phyloP scores from a whole-genome alignment of 2,113 vertebrate species.

The Apodemus sylvaticus region DNA sequence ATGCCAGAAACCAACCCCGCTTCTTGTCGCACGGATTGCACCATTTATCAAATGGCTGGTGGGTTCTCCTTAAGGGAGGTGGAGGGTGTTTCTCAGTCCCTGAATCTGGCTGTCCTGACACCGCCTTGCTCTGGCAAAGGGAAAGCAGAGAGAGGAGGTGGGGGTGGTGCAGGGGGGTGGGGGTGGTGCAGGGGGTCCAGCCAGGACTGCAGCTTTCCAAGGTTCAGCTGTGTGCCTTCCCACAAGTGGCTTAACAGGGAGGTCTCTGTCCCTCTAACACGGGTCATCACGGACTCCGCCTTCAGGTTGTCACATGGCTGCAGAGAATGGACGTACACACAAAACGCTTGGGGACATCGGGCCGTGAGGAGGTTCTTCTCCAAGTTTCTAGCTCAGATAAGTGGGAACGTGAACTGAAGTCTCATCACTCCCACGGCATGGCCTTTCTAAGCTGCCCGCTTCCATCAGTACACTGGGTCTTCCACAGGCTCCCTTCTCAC shows the following conservation, averaged over 20 bases:
- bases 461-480: neutral
- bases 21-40: neutral
- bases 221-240: neutral
- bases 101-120: neutral
- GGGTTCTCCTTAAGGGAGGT: neutral
- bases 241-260: neutral
- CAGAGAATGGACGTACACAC: neutral
- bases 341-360: neutral
- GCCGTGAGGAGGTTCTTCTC: too few relatives aligned
- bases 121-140: neutral
- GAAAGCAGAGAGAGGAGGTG: neutral
- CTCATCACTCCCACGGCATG: neutral
- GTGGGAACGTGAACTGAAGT: neutral
- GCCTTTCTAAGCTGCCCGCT: neutral
- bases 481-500: neutral
- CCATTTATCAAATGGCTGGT: neutral
- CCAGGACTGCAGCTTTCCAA: neutral
- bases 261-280: neutral
- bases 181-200: neutral
- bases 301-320: neutral
- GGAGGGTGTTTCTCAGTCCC: neutral
- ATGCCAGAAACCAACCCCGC: neutral
- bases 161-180: accelerated
- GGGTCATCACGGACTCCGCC: neutral
- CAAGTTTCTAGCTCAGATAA: neutral